Evolutionary conservation across 2,113 vertebrate genomes (phyloP), one percentile per base, ranked within the genome.

Genomic region (Orthochromis malagaraziensis): DNA sequence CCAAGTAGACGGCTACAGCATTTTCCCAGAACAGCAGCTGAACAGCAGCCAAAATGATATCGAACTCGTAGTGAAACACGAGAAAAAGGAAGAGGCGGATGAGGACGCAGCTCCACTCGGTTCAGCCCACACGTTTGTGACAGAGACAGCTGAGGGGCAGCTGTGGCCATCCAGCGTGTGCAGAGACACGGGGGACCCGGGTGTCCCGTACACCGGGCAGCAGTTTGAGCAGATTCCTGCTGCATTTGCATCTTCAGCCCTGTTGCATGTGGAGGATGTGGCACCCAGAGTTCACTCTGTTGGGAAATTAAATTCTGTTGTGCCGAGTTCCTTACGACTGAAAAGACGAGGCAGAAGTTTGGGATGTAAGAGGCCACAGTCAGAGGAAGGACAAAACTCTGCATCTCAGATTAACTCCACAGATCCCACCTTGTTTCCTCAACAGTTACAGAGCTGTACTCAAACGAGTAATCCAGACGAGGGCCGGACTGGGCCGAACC

Each of bases 51-150:
- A 45, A 2, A 45, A 4, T 2, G 84, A 68, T 9, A 11, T 81
- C 0, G 88, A 90, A 12, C 83, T 93, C 1, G 2, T 51, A 2
- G 88, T 96, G 58, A 96, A 96, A 84, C 75, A 70, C 0, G 93
- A 95, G 84, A 31, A 53, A 21, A 87, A 88, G 24, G 90, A 92
- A 5, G 89, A 82, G 33, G 57, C 77, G 1, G 49, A 88, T 1
- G 86, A 90, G 40, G 87, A 77, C 21, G 65, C 65, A 0, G 86
- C 84, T 7, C 79, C 88, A 3, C 57, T 88, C 0, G 82, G 21
- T 10, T 51, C 93, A 2, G 83, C n/a, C 12, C 63, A 42, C 75
- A 5, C 2, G 3, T 87, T 84, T 49, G 84, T 26, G 47, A 24
- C 51, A 3, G 88, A 81, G 29, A 81, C 87, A 13, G 88, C 35